Conservation (phyloP, 2,888 invertebrate species). For the Trisateles emortualis region DNA sequence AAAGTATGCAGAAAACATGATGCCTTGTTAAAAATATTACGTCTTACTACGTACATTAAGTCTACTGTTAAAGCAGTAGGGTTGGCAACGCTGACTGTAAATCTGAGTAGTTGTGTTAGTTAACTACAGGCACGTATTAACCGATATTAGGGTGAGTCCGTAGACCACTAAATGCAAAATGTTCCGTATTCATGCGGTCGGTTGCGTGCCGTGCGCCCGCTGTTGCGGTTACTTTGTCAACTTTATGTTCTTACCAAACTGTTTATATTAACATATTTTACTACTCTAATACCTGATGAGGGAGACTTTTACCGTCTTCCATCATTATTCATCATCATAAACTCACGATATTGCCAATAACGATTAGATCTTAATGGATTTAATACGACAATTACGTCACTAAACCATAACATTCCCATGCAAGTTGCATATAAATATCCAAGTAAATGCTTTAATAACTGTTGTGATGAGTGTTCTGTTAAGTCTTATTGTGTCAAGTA, state of each 20-base stretch:
- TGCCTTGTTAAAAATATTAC: no score
- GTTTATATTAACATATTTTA: conserved; percentile 56
- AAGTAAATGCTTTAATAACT: conserved; percentile 50
- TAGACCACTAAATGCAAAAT: conserved; percentile 51
- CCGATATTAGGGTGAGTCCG: conserved; percentile 39
- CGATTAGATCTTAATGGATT: conserved; percentile 43
- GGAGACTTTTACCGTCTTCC: conserved; percentile 42
- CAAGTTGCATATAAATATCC: conserved; percentile 32
- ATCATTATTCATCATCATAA: conserved; percentile 50
- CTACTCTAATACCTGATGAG: conserved; percentile 45
- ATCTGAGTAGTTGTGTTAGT: conserved; percentile 41
- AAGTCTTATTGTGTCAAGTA: not conserved
- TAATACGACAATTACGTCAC: conserved; percentile 43
- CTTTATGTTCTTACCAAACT: conserved; percentile 54
- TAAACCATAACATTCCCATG: conserved; percentile 44
- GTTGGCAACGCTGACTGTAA: no score
- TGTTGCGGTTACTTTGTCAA: conserved; percentile 53
- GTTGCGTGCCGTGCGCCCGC: conserved; percentile 41
- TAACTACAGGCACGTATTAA: conserved; percentile 34
- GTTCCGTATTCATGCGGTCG: conserved; percentile 45
- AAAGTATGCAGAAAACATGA: no score
- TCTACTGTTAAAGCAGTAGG: no score
- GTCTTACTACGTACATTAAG: no score
- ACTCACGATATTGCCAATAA: conserved; percentile 42
- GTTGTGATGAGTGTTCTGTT: conserved; percentile 19